phyloP scores from a whole-genome alignment of 2,113 vertebrate species.

The Hydropotes inermis region DNA sequence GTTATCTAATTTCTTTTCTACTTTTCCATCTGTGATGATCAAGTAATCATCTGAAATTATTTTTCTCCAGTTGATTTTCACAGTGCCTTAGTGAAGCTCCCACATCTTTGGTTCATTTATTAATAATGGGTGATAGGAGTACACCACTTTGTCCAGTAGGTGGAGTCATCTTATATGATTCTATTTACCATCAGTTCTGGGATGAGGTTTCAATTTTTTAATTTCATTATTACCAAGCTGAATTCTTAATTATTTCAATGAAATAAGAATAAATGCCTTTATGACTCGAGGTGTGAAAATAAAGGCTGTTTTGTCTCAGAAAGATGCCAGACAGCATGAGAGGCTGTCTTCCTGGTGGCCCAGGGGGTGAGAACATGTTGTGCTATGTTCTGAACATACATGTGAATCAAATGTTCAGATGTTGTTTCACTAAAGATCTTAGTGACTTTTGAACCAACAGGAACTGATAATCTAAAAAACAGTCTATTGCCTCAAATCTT shows the following conservation, averaged over 20 bases:
- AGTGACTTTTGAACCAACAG: neutral
- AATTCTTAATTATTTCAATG: neutral
- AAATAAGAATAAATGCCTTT: neutral
- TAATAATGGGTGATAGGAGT: neutral
- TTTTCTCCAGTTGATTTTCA: neutral
- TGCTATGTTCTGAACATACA: neutral
- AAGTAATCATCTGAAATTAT: neutral
- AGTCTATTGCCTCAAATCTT: neutral
- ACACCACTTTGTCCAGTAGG: neutral
- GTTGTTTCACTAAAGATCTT: neutral
- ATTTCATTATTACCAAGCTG: neutral
- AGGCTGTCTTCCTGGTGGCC: neutral
- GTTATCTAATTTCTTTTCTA: neutral
- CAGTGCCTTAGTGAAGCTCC: neutral
- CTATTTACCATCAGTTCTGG: neutral
- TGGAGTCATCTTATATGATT: slow-evolving; percentile 16
- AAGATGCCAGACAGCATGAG: neutral
- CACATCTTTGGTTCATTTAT: neutral
- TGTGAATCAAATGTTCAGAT: neutral
- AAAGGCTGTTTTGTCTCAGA: neutral
- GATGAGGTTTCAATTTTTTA: neutral
- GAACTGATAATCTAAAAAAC: neutral
- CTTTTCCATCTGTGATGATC: neutral
- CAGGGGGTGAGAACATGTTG: neutral
- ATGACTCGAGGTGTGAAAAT: neutral